phyloP scores from a whole-genome alignment of 37 sponge, comb jelly and placozoan genomes.

The Ianthella basta region DNA sequence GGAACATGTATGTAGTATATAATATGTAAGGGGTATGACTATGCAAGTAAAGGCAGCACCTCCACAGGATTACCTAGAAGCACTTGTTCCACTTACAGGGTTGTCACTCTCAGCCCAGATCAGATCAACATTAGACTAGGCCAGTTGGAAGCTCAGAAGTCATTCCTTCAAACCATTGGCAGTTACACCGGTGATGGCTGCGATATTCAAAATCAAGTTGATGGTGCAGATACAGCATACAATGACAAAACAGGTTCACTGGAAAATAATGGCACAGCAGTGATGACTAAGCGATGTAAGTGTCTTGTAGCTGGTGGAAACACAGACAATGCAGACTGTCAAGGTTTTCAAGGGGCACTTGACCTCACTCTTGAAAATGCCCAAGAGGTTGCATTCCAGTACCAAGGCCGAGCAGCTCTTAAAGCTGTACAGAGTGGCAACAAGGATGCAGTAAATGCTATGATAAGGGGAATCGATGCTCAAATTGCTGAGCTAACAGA shows the following conservation, averaged over 20 bases:
- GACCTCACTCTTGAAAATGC: neutral
- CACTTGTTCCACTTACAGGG: neutral
- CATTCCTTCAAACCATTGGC: slow-evolving; percentile 22
- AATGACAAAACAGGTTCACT: neutral
- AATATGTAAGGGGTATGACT: too few relatives aligned
- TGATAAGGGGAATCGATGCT: neutral
- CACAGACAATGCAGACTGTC: neutral
- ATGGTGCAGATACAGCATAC: neutral
- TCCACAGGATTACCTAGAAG: too few relatives aligned
- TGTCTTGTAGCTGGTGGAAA: neutral
- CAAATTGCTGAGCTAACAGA: neutral
- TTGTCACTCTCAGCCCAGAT: slow-evolving; percentile 41
- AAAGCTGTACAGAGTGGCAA: neutral
- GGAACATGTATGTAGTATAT: too few relatives aligned
- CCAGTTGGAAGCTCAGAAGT: slow-evolving; percentile 22
- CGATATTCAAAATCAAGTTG: neutral
- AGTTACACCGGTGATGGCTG: neutral
- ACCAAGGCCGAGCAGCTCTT: neutral
- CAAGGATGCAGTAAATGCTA: neutral
- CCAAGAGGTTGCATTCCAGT: neutral
- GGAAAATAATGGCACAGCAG: neutral
- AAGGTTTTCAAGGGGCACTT: neutral
- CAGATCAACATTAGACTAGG: slow-evolving; percentile 38
- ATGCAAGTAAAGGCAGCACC: too few relatives aligned
- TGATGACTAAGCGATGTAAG: slow-evolving; percentile 21